Conservation (phyloP, 2,797 vertebrate genomes). For the Scolopax rusticola region DNA sequence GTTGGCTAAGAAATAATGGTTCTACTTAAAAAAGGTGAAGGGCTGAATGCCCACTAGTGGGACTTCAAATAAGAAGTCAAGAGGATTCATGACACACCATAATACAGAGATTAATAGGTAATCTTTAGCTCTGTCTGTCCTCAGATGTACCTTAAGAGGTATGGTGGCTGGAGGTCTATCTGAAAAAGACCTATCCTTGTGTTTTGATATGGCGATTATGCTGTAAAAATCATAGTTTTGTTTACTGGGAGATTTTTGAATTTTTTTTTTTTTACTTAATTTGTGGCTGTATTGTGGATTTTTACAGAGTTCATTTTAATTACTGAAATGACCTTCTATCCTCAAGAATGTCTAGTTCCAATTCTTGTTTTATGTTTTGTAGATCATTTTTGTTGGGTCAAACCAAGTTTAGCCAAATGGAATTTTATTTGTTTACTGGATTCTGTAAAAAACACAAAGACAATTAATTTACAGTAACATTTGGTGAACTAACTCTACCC, state of each 20-base stretch:
- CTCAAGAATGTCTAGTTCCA: neutral
- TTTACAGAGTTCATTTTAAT: neutral
- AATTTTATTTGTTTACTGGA: conserved; percentile 28
- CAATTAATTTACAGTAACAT: neutral
- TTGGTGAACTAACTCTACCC: neutral
- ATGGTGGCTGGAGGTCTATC: neutral
- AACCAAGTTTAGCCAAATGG: neutral
- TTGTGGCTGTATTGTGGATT: neutral
- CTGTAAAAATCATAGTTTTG: neutral
- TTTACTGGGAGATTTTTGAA: neutral
- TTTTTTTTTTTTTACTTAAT: neutral
- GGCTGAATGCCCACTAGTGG: neutral
- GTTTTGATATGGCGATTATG: neutral
- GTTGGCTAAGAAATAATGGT: neutral
- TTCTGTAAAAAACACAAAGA: neutral
- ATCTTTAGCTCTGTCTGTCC: neutral
- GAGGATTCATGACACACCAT: neutral
- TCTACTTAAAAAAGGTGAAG: neutral
- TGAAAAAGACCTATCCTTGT: neutral
- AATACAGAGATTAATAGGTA: neutral
- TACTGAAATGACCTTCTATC: neutral
- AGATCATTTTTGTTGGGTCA: neutral
- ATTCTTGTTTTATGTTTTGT: neutral
- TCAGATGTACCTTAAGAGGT: neutral
- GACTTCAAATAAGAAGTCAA: neutral